A percentile compares a stretch with the other conserved stretches of the same genome.
phyloP scores from a whole-genome alignment of 2,888 invertebrate genomes.

The Nemapogon koenigi region DNA sequence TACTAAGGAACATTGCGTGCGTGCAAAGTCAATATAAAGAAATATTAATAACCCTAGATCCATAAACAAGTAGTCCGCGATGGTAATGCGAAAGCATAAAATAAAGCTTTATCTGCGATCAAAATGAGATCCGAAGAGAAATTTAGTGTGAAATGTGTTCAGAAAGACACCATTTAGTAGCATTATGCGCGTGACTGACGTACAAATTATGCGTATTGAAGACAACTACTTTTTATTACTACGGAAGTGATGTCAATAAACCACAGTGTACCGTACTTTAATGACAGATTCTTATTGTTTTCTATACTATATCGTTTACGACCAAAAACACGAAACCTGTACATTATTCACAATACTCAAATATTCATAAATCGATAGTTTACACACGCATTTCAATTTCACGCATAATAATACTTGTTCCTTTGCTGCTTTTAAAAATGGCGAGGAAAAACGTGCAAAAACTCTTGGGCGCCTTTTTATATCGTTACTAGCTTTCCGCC shows the following conservation, averaged over 20 bases:
- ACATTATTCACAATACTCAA: neutral
- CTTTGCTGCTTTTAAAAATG: no score
- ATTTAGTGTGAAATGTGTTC: conserved; percentile 62
- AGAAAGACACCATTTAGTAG: conserved; percentile 61
- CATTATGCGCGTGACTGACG: conserved; percentile 58
- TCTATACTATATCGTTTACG: conserved; percentile 42
- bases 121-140: conserved; percentile 38
- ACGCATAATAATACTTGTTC: no score
- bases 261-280: conserved; percentile 54
- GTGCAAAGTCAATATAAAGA: conserved; percentile 48
- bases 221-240: conserved; percentile 60
- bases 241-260: conserved; percentile 63
- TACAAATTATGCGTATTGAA: conserved; percentile 62
- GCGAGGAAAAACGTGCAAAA: no score
- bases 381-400: no score
- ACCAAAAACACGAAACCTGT: conserved; percentile 38
- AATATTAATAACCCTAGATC: conserved; percentile 50
- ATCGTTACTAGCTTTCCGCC: no score
- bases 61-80: conserved; percentile 55
- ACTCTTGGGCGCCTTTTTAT: no score
- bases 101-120: conserved; percentile 59
- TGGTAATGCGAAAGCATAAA: conserved; percentile 59
- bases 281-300: conserved; percentile 51
- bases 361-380: neutral
- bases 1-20: conserved; percentile 25